Percentiles rank a stretch among this genome's conserved stretches.
These are phyloP conservation scores for Eilema sororculum DNA, from an alignment of 2,888 invertebrate genomes.

Conservation along the genomic window DNA sequence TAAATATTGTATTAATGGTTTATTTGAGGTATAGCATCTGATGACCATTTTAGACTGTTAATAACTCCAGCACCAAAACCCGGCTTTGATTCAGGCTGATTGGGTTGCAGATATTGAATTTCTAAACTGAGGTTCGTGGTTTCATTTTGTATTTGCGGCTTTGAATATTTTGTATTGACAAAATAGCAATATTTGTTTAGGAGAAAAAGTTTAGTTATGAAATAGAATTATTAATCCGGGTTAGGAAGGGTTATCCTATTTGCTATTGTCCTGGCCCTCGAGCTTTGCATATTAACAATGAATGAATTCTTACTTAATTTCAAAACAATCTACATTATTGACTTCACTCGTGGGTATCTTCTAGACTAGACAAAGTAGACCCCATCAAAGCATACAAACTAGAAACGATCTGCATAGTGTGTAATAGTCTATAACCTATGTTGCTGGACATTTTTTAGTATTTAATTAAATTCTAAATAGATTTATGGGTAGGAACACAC, in stretches of 20 bases:
- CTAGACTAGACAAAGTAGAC: too few relatives aligned
- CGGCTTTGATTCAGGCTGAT: constrained; percentile 22
- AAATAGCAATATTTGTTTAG: constrained; percentile 17
- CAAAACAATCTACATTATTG: not conserved
- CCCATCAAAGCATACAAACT: too few relatives aligned
- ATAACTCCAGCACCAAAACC: constrained; percentile 6
- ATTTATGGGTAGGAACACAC: too few relatives aligned
- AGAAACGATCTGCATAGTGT: too few relatives aligned
- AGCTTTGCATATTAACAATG: not conserved
- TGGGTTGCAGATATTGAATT: constrained; percentile 28
- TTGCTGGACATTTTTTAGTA: too few relatives aligned
- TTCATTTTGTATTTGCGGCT: constrained; percentile 27
- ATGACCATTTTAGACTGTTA: constrained; percentile 16
- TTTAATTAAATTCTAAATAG: too few relatives aligned
- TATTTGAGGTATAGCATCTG: constrained; percentile 6
- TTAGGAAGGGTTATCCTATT: not conserved
- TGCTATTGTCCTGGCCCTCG: not conserved
- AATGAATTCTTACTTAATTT: not conserved
- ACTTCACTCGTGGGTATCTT: too few relatives aligned
- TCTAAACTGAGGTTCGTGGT: constrained; percentile 21
- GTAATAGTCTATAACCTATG: too few relatives aligned
- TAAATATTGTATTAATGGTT: constrained; percentile 19
- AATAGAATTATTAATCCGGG: not conserved
- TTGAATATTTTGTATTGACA: constrained; percentile 21
- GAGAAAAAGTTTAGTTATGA: constrained; percentile 1